A percentile compares a stretch with the other conserved stretches of the same genome.
Conservation (phyloP, 1,140 invertebrate species). For the Ctenoplectra terminalis region DNA sequence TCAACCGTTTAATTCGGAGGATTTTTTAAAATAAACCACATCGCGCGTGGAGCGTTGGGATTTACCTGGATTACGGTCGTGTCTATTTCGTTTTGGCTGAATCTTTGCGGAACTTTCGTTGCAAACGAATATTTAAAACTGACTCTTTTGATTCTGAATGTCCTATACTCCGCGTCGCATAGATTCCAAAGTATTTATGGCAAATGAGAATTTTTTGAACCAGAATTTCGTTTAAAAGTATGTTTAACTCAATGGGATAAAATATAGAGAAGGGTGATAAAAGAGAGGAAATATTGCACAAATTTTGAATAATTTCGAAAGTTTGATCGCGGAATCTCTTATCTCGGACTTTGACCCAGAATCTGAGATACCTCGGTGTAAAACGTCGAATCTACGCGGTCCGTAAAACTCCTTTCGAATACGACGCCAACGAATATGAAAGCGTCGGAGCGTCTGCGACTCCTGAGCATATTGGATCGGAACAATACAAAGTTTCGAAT, state of each 20-base stretch:
- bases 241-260: too few species aligned
- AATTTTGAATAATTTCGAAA: too few species aligned
- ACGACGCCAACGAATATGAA: neutral
- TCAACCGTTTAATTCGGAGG: slow-evolving; percentile 23
- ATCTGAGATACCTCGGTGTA: neutral
- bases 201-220: too few species aligned
- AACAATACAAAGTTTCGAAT: slow-evolving; percentile 1
- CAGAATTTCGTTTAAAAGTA: too few species aligned
- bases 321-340: neutral
- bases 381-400: neutral
- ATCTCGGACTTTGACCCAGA: neutral
- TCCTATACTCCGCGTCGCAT: neutral
- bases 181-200: too few species aligned
- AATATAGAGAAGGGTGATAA: too few species aligned
- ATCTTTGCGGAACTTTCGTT: neutral
- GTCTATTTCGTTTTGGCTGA: slow-evolving; percentile 5
- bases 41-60: neutral
- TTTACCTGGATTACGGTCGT: neutral
- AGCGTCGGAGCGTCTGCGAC: neutral
- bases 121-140: neutral
- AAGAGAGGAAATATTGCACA: too few species aligned
- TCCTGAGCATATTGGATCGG: slow-evolving; percentile 2
- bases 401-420: neutral
- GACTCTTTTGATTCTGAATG: neutral
- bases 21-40: slow-evolving; percentile 35